Evolutionary conservation across 30 jellyfish, hydroid and myxozoan species (phyloP), one percentile per base, ranked within the genome.

Genomic region (Rhopilema esculentum): DNA sequence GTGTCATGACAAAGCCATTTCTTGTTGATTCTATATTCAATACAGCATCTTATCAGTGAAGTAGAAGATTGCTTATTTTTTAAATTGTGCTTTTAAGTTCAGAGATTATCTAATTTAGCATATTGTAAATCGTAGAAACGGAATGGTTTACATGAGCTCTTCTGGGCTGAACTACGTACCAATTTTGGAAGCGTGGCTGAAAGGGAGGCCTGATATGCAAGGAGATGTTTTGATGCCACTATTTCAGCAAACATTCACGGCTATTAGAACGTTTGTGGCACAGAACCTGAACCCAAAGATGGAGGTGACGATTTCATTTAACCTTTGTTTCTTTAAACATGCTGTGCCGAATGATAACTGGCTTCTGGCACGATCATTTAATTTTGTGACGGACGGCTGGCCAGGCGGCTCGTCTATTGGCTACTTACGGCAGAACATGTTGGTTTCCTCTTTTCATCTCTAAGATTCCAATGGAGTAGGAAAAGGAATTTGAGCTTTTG

Each of bases 71-170:
- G n/a, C n/a, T n/a, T n/a, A n/a, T n/a, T n/a, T n/a, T n/a, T n/a
- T n/a, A n/a, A n/a, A n/a, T n/a, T n/a, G n/a, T n/a, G n/a, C n/a
- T n/a, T n/a, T n/a, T n/a, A n/a, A n/a, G n/a, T n/a, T n/a, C n/a
- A n/a, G n/a, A n/a, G n/a, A n/a, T n/a, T n/a, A n/a, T n/a, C n/a
- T n/a, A n/a, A n/a, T 51, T 51, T 51, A 51, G 18, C 67, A 51
- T 20, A 51, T 51, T 51, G 15, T 51, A 51, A 51, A 20, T 40
- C 18, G 21, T 28, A 92, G 98, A 70, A 92, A 92, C 53, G 98
- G 98, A n/a, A 92, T 92, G 98, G 98, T 92, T 2, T 92, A 92
- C 88, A 92, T 92, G 98, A 92, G 98, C 68, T 92, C 98, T 1
- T 92, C 98, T 4, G 98, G 97, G 16, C 83, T 92, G 73, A 94